These are phyloP conservation scores for Phalanger gymnotis DNA, from an alignment of 2,797 vertebrate species.

Conservation along the genomic window DNA sequence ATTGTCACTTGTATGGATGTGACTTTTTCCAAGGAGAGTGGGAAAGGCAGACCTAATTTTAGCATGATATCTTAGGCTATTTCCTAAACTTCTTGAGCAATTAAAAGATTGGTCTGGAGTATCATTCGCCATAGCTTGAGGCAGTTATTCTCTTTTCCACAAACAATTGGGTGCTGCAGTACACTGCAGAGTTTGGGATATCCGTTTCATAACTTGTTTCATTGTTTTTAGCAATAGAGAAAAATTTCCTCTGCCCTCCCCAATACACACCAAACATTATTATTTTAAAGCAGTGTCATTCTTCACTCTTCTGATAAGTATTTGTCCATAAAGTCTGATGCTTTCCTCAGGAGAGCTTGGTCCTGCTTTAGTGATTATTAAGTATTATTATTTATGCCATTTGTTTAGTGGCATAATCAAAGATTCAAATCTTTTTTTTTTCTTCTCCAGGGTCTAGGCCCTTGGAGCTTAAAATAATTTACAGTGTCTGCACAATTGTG, in stretches of 20 bases:
- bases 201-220: not conserved
- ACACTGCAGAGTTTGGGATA: not conserved
- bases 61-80: not conserved
- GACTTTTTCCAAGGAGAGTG: not conserved
- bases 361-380: not conserved
- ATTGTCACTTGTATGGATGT: not conserved
- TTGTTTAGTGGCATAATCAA: not conserved
- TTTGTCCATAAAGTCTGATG: not conserved
- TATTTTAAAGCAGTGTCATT: not conserved
- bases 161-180: not conserved
- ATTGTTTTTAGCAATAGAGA: not conserved
- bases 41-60: slow-evolving; percentile 18
- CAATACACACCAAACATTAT: not conserved
- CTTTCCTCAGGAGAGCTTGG: not conserved
- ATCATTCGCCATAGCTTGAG: not conserved
- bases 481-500: not conserved
- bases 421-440: no score
- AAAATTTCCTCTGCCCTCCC: not conserved
- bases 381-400: not conserved
- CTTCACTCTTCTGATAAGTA: not conserved
- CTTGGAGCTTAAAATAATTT: not conserved
- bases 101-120: not conserved
- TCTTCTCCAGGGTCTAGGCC: no score
- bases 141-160: not conserved
- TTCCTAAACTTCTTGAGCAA: slow-evolving; percentile 1